These are phyloP conservation scores for Nipponacmea schrenckii DNA, from an alignment of 2,888 invertebrate species.

Conservation along the genomic window DNA sequence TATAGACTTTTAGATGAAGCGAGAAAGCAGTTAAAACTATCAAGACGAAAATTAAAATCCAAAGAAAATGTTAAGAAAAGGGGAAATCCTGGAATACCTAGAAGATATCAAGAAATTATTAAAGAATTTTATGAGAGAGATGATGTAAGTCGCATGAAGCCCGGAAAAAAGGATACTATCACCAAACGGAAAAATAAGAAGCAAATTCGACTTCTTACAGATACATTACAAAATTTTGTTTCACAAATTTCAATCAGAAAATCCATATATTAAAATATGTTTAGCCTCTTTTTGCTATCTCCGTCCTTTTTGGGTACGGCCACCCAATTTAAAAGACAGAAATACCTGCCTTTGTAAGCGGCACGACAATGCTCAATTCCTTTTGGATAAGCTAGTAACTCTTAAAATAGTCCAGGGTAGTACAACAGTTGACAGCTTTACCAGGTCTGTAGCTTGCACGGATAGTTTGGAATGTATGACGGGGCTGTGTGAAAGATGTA, in stretches of 20 bases:
- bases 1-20: neutral
- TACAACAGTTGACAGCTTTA: no score
- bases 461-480: no score
- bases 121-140: conserved; percentile 14
- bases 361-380: conserved; percentile 31
- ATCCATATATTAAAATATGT: conserved; percentile 28
- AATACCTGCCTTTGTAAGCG: conserved; percentile 36
- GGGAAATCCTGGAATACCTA: neutral
- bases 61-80: neutral
- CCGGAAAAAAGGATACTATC: conserved; percentile 25
- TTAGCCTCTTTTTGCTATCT: conserved; percentile 32
- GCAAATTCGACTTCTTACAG: conserved; percentile 31
- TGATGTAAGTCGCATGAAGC: conserved; percentile 31
- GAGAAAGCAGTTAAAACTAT: neutral
- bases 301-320: conserved; percentile 34
- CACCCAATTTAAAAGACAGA: conserved; percentile 29
- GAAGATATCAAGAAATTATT: neutral
- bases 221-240: conserved; percentile 31
- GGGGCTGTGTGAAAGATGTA: no score
- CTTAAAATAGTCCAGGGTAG: neutral
- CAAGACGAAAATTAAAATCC: neutral
- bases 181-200: conserved; percentile 21
- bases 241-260: conserved; percentile 27
- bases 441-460: no score
- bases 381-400: conserved; percentile 18